phyloP scores from a whole-genome alignment of 1,140 invertebrate species.

The Pollicipes pollicipes region DNA sequence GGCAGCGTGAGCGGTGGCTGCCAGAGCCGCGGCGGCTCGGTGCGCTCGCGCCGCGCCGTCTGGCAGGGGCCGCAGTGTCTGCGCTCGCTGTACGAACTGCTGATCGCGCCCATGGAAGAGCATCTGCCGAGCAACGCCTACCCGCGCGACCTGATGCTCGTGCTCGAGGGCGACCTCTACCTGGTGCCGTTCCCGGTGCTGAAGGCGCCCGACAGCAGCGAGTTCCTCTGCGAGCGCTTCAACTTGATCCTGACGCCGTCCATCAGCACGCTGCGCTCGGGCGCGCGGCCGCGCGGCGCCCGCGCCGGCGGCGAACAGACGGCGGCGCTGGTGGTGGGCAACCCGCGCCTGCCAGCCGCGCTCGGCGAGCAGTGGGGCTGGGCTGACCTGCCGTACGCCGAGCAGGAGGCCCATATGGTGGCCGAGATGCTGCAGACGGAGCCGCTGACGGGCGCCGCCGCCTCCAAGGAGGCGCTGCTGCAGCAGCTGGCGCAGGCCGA shows the following conservation, averaged over 20 bases:
- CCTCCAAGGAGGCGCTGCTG: slow-evolving; percentile 69
- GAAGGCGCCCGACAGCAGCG: slow-evolving; percentile 28
- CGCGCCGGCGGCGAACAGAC: slow-evolving; percentile 21
- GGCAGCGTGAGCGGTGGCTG: slow-evolving; percentile 56
- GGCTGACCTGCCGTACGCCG: slow-evolving; percentile 56
- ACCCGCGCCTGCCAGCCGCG: slow-evolving; percentile 53
- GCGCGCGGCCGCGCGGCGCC: slow-evolving; percentile 14
- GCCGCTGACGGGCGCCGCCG: slow-evolving; percentile 34
- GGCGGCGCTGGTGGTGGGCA: slow-evolving; percentile 53
- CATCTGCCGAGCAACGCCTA: slow-evolving; percentile 35
- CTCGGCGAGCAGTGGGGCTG: slow-evolving; percentile 64
- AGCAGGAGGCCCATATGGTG: slow-evolving; percentile 78
- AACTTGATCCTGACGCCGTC: slow-evolving; percentile 71
- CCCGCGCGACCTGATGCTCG: slow-evolving; percentile 58
- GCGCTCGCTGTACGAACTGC: slow-evolving; percentile 63
- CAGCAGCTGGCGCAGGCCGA: slow-evolving; percentile 68
- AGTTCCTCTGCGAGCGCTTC: slow-evolving; percentile 76
- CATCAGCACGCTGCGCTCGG: slow-evolving; percentile 39
- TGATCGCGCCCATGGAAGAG: slow-evolving; percentile 85
- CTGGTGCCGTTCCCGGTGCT: slow-evolving; percentile 79
- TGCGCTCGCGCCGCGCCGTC: slow-evolving; percentile 26
- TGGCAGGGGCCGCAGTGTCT: slow-evolving; percentile 77
- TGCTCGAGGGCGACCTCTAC: slow-evolving; percentile 75
- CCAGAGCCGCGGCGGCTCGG: slow-evolving; percentile 33
- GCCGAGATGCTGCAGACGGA: slow-evolving; percentile 73